Evolutionary conservation across 2,797 vertebrate species (phyloP).

Genomic region (Lacerta bilineata): DNA sequence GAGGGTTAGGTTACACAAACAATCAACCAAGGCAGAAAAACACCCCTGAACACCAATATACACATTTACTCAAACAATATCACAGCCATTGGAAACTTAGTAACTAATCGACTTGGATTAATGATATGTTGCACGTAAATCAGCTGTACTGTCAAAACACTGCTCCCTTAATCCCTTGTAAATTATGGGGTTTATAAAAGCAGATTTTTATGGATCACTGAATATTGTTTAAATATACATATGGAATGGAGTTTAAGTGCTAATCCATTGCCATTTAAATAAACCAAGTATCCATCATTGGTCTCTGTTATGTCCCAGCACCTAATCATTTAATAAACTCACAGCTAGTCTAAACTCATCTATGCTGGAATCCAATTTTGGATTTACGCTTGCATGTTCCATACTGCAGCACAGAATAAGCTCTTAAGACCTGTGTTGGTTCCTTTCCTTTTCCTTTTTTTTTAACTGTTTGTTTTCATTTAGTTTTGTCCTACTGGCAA

Average conservation of each 20-base stretch:
- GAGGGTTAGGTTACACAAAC: slow-evolving; percentile 56
- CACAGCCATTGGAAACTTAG: slow-evolving; percentile 66
- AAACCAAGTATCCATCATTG: slow-evolving; percentile 69
- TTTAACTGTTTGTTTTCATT: slow-evolving; percentile 63
- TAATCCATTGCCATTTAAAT: slow-evolving; percentile 71
- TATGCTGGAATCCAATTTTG: slow-evolving; percentile 69
- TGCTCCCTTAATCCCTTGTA: slow-evolving; percentile 78
- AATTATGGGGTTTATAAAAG: slow-evolving; percentile 80
- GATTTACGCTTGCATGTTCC: slow-evolving; percentile 66
- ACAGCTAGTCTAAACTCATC: slow-evolving; percentile 56
- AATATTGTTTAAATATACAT: slow-evolving; percentile 76
- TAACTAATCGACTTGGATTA: slow-evolving; percentile 74
- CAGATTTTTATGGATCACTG: slow-evolving; percentile 73
- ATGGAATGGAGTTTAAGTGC: slow-evolving; percentile 73
- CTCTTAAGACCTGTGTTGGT: slow-evolving; percentile 38
- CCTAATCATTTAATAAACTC: slow-evolving; percentile 72
- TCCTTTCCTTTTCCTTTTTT: background rate
- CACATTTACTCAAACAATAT: slow-evolving; percentile 59
- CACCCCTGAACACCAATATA: slow-evolving; percentile 61
- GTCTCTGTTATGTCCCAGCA: slow-evolving; percentile 63
- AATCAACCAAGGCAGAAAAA: slow-evolving; percentile 64
- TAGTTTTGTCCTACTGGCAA: slow-evolving; percentile 29
- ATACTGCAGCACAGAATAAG: slow-evolving; percentile 23
- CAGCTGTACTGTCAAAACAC: slow-evolving; percentile 81
- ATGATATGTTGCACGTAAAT: slow-evolving; percentile 76